A percentile compares a stretch with the other conserved stretches of the same genome.
Conservation (phyloP, 2,797 vertebrate genomes). For the Otus scops region DNA sequence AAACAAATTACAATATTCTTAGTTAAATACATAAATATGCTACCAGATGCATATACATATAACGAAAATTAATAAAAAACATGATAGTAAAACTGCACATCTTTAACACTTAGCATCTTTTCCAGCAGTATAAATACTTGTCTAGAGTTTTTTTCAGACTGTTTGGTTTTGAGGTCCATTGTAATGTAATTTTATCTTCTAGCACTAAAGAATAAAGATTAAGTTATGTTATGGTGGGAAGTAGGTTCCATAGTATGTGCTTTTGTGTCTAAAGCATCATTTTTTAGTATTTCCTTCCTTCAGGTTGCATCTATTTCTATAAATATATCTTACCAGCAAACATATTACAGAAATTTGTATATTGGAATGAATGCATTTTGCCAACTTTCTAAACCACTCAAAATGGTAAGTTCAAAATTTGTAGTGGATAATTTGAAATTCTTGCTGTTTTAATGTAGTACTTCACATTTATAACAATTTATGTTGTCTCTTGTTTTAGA, state of each 20-base stretch:
- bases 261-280: neutral
- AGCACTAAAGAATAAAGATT: neutral
- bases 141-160: neutral
- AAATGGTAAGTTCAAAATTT: neutral
- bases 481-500: neutral
- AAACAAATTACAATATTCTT: neutral
- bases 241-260: neutral
- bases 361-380: neutral
- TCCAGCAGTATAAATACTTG: neutral
- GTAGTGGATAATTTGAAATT: neutral
- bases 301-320: neutral
- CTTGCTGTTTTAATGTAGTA: neutral
- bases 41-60: fast-evolving
- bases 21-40: neutral
- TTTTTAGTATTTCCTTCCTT: neutral
- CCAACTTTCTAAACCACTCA: neutral
- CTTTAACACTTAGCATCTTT: neutral
- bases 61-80: neutral
- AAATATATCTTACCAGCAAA: neutral
- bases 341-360: neutral
- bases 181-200: neutral
- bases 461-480: neutral
- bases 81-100: too few relatives aligned
- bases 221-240: neutral
- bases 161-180: neutral